Conservation (phyloP, 2,797 vertebrate species). For the Todus mexicanus region DNA sequence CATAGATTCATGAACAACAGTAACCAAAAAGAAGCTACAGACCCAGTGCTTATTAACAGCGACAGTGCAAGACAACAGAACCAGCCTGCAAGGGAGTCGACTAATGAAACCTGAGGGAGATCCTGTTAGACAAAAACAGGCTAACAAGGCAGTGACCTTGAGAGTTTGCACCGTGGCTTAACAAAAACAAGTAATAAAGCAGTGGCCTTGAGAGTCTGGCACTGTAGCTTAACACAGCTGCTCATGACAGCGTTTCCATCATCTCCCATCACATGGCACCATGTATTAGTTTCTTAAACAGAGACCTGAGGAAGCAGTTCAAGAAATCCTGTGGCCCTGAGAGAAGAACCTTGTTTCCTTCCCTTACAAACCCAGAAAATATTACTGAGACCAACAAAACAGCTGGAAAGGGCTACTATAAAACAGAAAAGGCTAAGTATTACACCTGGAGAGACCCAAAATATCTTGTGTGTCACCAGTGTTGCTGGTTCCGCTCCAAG, state of each 20-base stretch:
- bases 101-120: conserved; percentile 23
- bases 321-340: not conserved
- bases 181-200: not conserved
- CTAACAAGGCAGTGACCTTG: not conserved
- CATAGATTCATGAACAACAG: not conserved
- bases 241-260: not conserved
- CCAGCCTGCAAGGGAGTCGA: not conserved
- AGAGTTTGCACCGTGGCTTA: not conserved
- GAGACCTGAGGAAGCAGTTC: not conserved
- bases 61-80: not conserved
- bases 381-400: not conserved
- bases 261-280: not conserved
- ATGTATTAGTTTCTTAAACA: not conserved
- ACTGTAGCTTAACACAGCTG: not conserved
- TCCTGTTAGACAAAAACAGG: not conserved
- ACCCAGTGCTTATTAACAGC: not conserved
- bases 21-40: not conserved
- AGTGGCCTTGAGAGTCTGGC: not conserved
- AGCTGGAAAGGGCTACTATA: not conserved
- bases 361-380: not conserved
- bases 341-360: not conserved
- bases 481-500: not conserved
- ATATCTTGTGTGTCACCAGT: not conserved
- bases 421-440: not conserved
- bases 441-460: not conserved